Evolutionary conservation across 2,113 vertebrate species (phyloP).

Genomic region (Climacteris rufus): DNA sequence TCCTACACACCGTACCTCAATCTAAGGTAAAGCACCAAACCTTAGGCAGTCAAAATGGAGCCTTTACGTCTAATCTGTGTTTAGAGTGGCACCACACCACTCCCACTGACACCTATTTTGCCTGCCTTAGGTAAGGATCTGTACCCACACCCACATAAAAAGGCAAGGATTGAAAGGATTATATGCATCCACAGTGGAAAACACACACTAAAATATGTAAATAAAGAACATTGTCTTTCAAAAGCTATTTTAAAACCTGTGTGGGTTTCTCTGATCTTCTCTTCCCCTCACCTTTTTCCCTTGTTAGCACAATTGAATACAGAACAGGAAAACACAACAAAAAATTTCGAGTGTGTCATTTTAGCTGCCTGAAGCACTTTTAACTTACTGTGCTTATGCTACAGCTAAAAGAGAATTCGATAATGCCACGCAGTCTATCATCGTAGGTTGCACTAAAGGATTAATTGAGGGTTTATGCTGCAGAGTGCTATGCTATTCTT

Average conservation of each 20-base stretch:
- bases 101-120: not conserved
- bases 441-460: not conserved
- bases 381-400: conserved; percentile 1
- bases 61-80: not conserved
- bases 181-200: not conserved
- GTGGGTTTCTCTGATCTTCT: conserved; percentile 39
- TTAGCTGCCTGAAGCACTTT: conserved; percentile 35
- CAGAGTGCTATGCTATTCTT: conserved; percentile 43
- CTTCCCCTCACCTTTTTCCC: not conserved
- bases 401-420: conserved; percentile 17
- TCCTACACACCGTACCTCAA: not conserved
- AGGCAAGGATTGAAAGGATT: not conserved
- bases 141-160: not conserved
- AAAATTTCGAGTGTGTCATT: conserved; percentile 25
- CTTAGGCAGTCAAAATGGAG: not conserved
- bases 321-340: not conserved
- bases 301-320: not conserved
- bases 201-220: not conserved
- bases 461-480: conserved; percentile 60
- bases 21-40: not conserved
- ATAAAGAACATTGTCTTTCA: not conserved
- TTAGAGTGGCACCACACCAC: not conserved
- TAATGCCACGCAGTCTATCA: conserved; percentile 14
- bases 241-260: conserved; percentile 36
- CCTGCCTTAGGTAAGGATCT: not conserved